A percentile compares a stretch with the other conserved stretches of the same genome.
Evolutionary conservation across 2,797 vertebrate species (phyloP).

Genomic region (Erpetoichthys calabaricus): DNA sequence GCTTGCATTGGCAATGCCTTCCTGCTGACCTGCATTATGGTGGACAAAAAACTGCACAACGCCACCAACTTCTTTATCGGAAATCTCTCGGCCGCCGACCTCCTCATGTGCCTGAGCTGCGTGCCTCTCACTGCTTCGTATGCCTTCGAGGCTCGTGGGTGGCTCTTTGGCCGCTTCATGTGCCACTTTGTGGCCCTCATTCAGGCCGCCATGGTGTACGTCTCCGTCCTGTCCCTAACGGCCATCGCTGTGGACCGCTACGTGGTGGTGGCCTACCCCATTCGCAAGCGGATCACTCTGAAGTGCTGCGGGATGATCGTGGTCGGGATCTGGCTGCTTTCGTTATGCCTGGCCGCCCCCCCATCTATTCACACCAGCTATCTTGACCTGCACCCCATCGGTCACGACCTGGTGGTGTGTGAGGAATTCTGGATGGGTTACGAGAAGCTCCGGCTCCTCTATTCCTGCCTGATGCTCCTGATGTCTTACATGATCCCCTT

Average conservation of each 20-base stretch:
- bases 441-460: slow-evolving; percentile 42
- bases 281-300: slow-evolving; percentile 47
- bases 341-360: slow-evolving; percentile 49
- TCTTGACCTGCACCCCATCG: slow-evolving; percentile 46
- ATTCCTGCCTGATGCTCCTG: slow-evolving; percentile 47
- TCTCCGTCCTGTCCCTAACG: slow-evolving; percentile 57
- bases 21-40: slow-evolving; percentile 48
- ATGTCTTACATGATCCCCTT: slow-evolving; percentile 57
- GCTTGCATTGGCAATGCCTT: slow-evolving; percentile 54
- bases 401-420: slow-evolving; percentile 50
- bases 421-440: slow-evolving; percentile 57
- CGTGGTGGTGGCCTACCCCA: slow-evolving; percentile 54
- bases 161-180: slow-evolving; percentile 51
- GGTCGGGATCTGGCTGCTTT: slow-evolving; percentile 45
- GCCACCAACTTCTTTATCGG: slow-evolving; percentile 64
- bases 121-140: slow-evolving; percentile 57
- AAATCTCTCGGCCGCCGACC: slow-evolving; percentile 56
- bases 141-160: slow-evolving; percentile 52
- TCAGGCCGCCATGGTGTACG: slow-evolving; percentile 56
- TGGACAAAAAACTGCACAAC: slow-evolving; percentile 59
- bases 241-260: slow-evolving; percentile 65
- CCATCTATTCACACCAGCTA: slow-evolving; percentile 44
- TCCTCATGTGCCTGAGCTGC: slow-evolving; percentile 62
- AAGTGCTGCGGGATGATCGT: slow-evolving; percentile 43
- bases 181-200: slow-evolving; percentile 55